Evolutionary conservation across 2,888 invertebrate species (phyloP).

Genomic region (Heliconius aoede): DNA sequence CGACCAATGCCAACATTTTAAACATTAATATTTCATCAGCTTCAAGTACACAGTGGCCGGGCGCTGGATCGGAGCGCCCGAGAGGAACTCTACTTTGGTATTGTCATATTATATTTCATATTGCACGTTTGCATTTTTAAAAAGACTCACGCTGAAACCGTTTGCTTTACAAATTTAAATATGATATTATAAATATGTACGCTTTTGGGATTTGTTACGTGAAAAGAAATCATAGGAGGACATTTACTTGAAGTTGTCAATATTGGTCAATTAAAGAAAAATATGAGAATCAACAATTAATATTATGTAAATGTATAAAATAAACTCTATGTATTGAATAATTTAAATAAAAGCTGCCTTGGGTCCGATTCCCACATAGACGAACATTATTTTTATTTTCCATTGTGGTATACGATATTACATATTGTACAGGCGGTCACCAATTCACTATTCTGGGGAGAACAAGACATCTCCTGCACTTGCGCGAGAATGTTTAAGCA

Average conservation of each 20-base stretch:
- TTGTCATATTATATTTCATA: slow-evolving; percentile 5
- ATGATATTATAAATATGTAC: background rate
- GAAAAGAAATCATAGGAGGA: too few species aligned
- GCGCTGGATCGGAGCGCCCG: slow-evolving; percentile 73
- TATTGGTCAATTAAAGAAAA: too few species aligned
- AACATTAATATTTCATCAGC: slow-evolving; percentile 52
- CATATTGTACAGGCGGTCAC: slow-evolving; percentile 64
- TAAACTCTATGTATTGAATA: too few species aligned
- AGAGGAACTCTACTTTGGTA: slow-evolving; percentile 70
- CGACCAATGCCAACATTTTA: background rate
- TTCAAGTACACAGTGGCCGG: slow-evolving; percentile 71
- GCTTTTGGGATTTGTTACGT: too few species aligned
- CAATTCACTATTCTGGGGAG: slow-evolving; percentile 69
- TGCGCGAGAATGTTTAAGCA: slow-evolving; percentile 67
- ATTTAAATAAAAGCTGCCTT: too few species aligned
- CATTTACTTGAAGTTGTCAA: too few species aligned
- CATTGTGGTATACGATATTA: background rate
- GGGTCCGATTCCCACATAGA: too few species aligned
- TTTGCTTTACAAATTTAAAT: background rate
- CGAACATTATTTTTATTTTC: too few species aligned
- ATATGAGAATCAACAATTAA: too few species aligned
- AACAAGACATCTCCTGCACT: slow-evolving; percentile 73
- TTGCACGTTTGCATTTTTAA: background rate
- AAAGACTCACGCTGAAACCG: background rate
- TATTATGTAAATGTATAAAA: too few species aligned